Evolutionary conservation across 1,140 invertebrate species (phyloP).

Genomic region (Zeugodacus cucurbitae): DNA sequence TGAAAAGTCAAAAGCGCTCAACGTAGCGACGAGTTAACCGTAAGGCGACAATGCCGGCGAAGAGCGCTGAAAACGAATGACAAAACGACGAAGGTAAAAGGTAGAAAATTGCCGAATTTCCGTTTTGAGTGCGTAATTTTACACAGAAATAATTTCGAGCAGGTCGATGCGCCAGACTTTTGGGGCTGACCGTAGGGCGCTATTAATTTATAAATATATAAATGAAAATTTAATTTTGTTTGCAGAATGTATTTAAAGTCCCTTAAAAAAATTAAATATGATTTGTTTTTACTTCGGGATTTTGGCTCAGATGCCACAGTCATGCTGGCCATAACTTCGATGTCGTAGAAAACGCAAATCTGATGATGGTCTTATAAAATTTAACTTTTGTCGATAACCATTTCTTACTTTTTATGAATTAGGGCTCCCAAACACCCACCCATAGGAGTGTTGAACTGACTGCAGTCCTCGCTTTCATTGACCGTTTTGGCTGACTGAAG

Average conservation of each 20-base stretch:
- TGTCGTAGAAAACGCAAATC: too few species aligned
- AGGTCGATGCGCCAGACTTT: not conserved
- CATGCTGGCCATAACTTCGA: too few species aligned
- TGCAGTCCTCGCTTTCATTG: too few species aligned
- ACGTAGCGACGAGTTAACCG: not conserved
- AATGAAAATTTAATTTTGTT: not conserved
- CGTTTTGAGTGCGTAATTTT: constrained; percentile 13
- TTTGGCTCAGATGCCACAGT: too few species aligned
- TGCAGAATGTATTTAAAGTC: not conserved
- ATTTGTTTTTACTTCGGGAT: too few species aligned
- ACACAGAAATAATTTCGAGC: constrained; percentile 25
- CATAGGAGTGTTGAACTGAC: too few species aligned
- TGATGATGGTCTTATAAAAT: too few species aligned
- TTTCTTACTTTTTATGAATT: too few species aligned
- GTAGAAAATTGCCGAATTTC: constrained; percentile 37
- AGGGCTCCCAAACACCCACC: too few species aligned
- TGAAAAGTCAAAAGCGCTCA: not conserved
- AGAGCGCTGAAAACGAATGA: not conserved
- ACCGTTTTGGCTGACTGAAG: too few species aligned
- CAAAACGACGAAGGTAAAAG: not conserved
- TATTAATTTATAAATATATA: not conserved
- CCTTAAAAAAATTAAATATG: not conserved
- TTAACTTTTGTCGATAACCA: too few species aligned
- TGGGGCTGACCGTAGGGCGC: not conserved
- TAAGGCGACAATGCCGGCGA: not conserved